Conservation (phyloP, 2,797 vertebrate species). For the Sus cebifrons region DNA sequence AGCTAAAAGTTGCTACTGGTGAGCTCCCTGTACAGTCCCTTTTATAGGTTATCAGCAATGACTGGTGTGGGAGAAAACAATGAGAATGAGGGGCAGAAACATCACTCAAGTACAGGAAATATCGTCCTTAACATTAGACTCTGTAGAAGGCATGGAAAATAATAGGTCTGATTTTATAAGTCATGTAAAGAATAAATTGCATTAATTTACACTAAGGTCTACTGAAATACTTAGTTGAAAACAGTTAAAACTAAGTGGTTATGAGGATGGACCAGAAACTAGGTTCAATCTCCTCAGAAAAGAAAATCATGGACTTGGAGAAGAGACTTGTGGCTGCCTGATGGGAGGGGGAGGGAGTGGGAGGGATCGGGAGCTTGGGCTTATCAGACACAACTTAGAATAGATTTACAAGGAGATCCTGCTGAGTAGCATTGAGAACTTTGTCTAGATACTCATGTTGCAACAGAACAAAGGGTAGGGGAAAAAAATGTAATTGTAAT, state of each 20-base stretch:
- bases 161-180: neutral
- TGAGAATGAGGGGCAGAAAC: neutral
- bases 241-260: neutral
- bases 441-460: no score
- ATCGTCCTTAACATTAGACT: neutral
- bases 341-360: no score
- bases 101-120: conserved; percentile 21
- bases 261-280: neutral
- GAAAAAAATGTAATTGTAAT: no score
- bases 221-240: neutral
- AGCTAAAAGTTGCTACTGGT: neutral
- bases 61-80: neutral
- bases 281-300: neutral
- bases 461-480: no score
- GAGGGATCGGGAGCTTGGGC: no score
- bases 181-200: neutral
- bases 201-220: neutral
- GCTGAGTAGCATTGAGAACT: no score
- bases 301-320: no score
- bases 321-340: no score
- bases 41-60: neutral
- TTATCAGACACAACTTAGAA: no score
- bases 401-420: no score
- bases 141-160: neutral
- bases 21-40: neutral